Percentiles rank a stretch among this genome's conserved stretches.
These are phyloP conservation scores for Nixonia krombeini DNA, from an alignment of 1,140 invertebrate genomes.

Conservation along the genomic window DNA sequence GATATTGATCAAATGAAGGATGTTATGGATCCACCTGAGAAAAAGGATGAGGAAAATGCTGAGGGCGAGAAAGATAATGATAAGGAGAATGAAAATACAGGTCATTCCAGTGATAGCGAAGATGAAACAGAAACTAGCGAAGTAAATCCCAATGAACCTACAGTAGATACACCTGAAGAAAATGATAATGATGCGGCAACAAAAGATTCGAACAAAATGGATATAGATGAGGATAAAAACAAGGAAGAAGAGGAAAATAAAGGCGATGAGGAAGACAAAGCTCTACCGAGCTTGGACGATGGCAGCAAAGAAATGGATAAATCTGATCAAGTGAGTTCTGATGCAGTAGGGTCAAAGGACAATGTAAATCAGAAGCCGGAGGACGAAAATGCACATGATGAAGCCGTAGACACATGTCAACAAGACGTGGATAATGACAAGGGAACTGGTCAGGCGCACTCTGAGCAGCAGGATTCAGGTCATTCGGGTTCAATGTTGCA, in stretches of 20 bases:
- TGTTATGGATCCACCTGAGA: slow-evolving; percentile 39
- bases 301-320: slow-evolving; percentile 61
- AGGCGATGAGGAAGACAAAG: slow-evolving; percentile 66
- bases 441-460: slow-evolving; percentile 71
- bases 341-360: slow-evolving; percentile 63
- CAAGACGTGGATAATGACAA: slow-evolving; percentile 69
- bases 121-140: slow-evolving; percentile 47
- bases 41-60: slow-evolving; percentile 46
- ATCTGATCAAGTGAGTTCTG: slow-evolving; percentile 56
- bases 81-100: slow-evolving; percentile 54
- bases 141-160: slow-evolving; percentile 33
- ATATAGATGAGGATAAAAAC: slow-evolving; percentile 59
- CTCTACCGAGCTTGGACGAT: slow-evolving; percentile 54
- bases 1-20: slow-evolving; percentile 85
- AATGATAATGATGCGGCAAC: slow-evolving; percentile 66
- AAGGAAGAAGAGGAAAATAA: slow-evolving; percentile 63
- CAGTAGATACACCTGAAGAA: slow-evolving; percentile 68
- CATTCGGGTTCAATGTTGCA: slow-evolving; percentile 65
- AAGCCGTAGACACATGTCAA: too few relatives aligned
- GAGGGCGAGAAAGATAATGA: slow-evolving; percentile 50
- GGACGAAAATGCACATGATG: slow-evolving; percentile 46
- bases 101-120: slow-evolving; percentile 56
- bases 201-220: slow-evolving; percentile 60
- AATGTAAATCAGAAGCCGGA: slow-evolving; percentile 50
- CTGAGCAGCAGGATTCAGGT: slow-evolving; percentile 68